Conservation (phyloP, 2,797 vertebrate genomes). For the Sandelia bainsii region DNA sequence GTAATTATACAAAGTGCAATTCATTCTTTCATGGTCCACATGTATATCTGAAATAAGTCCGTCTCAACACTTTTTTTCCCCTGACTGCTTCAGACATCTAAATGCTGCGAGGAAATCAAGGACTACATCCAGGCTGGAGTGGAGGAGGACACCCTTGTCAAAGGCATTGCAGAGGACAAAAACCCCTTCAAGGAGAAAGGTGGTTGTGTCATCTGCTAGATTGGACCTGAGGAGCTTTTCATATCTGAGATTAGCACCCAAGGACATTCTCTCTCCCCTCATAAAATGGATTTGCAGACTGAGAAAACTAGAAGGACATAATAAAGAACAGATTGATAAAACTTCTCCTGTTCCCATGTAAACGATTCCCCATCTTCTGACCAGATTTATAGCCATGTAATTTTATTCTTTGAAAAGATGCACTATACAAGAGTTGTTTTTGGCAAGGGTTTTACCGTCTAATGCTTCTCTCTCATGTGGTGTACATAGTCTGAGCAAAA, state of each 20-base stretch:
- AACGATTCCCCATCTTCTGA: slow-evolving; percentile 46
- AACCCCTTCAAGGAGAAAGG: slow-evolving; percentile 99
- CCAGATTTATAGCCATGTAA: slow-evolving; percentile 60
- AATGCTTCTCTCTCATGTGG: slow-evolving; percentile 52
- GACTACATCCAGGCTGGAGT: slow-evolving; percentile 92
- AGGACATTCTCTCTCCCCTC: slow-evolving; percentile 64
- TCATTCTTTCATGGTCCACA: neutral
- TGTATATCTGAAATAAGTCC: neutral
- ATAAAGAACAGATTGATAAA: slow-evolving; percentile 56
- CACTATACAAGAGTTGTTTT: slow-evolving; percentile 69
- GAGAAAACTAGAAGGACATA: slow-evolving; percentile 62
- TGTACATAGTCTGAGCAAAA: slow-evolving; percentile 45
- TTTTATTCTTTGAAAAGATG: slow-evolving; percentile 49
- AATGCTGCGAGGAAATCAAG: slow-evolving; percentile 96
- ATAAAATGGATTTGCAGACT: slow-evolving; percentile 69
- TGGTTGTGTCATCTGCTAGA: slow-evolving; percentile 93
- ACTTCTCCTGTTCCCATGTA: slow-evolving; percentile 55
- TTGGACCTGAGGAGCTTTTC: slow-evolving; percentile 71
- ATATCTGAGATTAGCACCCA: slow-evolving; percentile 71
- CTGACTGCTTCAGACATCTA: slow-evolving; percentile 88
- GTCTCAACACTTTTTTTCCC: slow-evolving; percentile 11
- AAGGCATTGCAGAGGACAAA: slow-evolving; percentile 96
- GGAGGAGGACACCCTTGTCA: slow-evolving; percentile 93
- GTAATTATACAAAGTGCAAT: neutral
- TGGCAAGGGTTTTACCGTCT: slow-evolving; percentile 35